phyloP scores from a whole-genome alignment of 2,888 invertebrate species.

The Masnerella sp. region DNA sequence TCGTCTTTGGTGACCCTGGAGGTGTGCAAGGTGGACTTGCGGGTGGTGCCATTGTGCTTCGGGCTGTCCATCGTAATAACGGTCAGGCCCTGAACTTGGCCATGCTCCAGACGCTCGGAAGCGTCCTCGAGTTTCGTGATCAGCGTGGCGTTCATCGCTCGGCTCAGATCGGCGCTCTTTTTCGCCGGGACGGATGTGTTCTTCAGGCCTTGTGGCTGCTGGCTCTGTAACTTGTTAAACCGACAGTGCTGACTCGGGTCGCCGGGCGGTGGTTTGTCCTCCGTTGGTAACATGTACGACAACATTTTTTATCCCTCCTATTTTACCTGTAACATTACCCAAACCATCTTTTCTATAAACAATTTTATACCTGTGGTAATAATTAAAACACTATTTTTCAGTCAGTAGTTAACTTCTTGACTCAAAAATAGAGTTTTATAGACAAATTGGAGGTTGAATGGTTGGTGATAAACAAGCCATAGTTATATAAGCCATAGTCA shows the following conservation, averaged over 20 bases:
- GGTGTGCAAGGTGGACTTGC: slow-evolving; percentile 70
- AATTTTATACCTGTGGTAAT: slow-evolving; percentile 2
- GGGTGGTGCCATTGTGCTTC: slow-evolving; percentile 76
- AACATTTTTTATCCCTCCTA: slow-evolving; percentile 79
- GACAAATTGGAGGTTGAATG: too few species aligned
- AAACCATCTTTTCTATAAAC: slow-evolving; percentile 29
- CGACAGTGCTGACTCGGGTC: slow-evolving; percentile 65
- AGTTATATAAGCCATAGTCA: too few species aligned
- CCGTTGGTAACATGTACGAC: slow-evolving; percentile 88
- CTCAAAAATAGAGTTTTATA: too few species aligned
- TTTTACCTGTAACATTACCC: slow-evolving; percentile 42
- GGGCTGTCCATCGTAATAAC: slow-evolving; percentile 68
- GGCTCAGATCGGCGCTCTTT: slow-evolving; percentile 59
- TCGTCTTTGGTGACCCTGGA: slow-evolving; percentile 80
- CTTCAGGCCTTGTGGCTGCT: slow-evolving; percentile 55
- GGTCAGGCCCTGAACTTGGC: slow-evolving; percentile 60
- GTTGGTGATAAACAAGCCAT: too few species aligned
- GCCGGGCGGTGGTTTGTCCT: slow-evolving; percentile 85
- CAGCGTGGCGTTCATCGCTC: slow-evolving; percentile 66
- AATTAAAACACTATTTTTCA: too few species aligned
- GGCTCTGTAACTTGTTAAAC: slow-evolving; percentile 59
- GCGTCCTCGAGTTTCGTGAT: slow-evolving; percentile 62
- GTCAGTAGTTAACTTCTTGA: too few species aligned
- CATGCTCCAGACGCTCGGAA: slow-evolving; percentile 53
- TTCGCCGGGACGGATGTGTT: slow-evolving; percentile 61